Evolutionary conservation across 2,888 invertebrate genomes (phyloP).

Genomic region (Chrysolina haemoptera): DNA sequence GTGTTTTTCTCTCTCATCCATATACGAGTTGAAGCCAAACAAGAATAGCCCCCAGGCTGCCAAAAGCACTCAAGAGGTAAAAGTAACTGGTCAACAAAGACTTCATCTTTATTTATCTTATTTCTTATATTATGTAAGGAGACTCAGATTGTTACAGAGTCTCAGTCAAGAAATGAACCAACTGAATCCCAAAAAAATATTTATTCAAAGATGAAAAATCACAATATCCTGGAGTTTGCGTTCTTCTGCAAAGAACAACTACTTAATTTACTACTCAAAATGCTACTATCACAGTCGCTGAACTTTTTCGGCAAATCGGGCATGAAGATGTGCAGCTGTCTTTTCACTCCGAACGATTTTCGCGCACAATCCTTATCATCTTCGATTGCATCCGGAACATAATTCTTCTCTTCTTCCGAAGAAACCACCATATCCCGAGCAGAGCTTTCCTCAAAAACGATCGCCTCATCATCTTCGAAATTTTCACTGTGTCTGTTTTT

Average conservation of each 20-base stretch:
- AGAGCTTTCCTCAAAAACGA: slow-evolving; percentile 14
- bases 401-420: slow-evolving; percentile 51
- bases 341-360: slow-evolving; percentile 61
- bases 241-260: slow-evolving; percentile 46
- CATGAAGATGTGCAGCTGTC: slow-evolving; percentile 84
- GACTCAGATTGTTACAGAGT: no score
- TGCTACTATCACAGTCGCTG: slow-evolving; percentile 60
- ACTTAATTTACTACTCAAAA: slow-evolving; percentile 60
- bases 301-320: slow-evolving; percentile 75
- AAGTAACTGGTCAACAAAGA: no score
- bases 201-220: slow-evolving; percentile 19
- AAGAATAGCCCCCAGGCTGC: no score
- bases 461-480: not conserved
- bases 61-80: no score
- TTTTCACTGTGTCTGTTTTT: not conserved
- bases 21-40: no score
- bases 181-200: not conserved
- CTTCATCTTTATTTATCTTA: no score
- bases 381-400: slow-evolving; percentile 34
- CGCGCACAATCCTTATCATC: slow-evolving; percentile 28
- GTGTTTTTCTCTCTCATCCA: no score
- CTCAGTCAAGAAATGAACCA: not conserved
- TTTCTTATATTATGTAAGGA: no score
- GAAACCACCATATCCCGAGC: slow-evolving; percentile 45
- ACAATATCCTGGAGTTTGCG: slow-evolving; percentile 31